These are phyloP conservation scores for Balaenoptera acutorostrata DNA, from an alignment of 2,113 vertebrate species.

Conservation along the genomic window DNA sequence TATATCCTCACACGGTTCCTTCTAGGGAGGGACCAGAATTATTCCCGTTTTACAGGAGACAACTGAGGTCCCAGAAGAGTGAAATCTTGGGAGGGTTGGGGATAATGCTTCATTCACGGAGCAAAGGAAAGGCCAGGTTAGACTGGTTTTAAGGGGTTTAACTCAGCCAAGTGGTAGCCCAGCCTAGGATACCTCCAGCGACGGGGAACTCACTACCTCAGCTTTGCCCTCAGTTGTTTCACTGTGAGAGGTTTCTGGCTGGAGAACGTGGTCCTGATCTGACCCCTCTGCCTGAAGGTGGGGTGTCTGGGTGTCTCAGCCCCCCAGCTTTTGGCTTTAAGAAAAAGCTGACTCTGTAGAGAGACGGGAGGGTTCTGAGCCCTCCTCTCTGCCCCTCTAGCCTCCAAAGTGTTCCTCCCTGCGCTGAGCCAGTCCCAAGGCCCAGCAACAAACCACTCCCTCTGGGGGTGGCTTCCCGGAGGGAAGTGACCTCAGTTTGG, in stretches of 20 bases:
- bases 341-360: neutral
- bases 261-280: neutral
- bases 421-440: neutral
- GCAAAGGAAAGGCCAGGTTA: neutral
- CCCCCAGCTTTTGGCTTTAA: neutral
- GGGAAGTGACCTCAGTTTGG: conserved; percentile 57
- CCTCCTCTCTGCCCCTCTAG: neutral
- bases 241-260: neutral
- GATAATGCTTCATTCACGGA: neutral
- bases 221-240: neutral
- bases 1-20: neutral
- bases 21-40: neutral
- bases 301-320: neutral
- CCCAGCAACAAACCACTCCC: neutral
- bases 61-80: neutral
- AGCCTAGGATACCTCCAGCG: neutral
- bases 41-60: neutral
- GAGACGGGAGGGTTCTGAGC: neutral
- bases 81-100: neutral
- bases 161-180: neutral
- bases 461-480: neutral
- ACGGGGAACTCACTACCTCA: neutral
- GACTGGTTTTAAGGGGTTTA: neutral
- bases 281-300: neutral
- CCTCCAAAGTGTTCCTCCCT: neutral